A percentile compares a stretch with the other conserved stretches of the same genome.
phyloP scores from a whole-genome alignment of 2,113 vertebrate genomes.

The Gnathonemus longibarbis region DNA sequence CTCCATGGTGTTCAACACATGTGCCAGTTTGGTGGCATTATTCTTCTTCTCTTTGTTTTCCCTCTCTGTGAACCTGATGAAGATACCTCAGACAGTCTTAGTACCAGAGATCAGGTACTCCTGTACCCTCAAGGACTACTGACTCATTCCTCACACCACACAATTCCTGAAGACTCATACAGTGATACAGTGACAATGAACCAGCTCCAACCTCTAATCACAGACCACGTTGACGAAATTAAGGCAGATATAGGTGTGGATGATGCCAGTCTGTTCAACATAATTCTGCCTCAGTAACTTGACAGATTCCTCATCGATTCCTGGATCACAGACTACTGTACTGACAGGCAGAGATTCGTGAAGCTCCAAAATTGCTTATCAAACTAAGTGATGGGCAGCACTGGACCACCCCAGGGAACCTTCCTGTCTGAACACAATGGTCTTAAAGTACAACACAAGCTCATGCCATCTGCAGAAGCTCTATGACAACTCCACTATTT shows the following conservation, averaged over 20 bases:
- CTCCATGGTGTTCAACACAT: background rate
- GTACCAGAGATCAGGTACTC: background rate
- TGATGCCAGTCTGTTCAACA: background rate
- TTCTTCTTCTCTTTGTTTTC: background rate
- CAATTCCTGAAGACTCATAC: background rate
- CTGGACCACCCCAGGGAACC: background rate
- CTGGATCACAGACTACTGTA: background rate
- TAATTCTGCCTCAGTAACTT: background rate
- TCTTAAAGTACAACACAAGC: background rate
- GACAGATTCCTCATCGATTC: background rate
- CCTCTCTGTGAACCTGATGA: background rate
- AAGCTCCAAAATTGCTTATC: background rate
- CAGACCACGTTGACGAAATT: background rate
- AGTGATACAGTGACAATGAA: background rate
- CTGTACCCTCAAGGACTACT: background rate
- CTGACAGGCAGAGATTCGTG: background rate
- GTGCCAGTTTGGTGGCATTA: background rate
- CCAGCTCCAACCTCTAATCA: background rate
- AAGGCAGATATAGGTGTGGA: background rate
- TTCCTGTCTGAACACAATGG: background rate
- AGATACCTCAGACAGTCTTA: background rate
- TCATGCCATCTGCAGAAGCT: background rate
- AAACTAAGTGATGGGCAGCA: background rate
- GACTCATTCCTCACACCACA: background rate
- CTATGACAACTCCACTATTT: background rate